phyloP scores from a whole-genome alignment of 2,888 invertebrate species.

The Brenthis hecate region DNA sequence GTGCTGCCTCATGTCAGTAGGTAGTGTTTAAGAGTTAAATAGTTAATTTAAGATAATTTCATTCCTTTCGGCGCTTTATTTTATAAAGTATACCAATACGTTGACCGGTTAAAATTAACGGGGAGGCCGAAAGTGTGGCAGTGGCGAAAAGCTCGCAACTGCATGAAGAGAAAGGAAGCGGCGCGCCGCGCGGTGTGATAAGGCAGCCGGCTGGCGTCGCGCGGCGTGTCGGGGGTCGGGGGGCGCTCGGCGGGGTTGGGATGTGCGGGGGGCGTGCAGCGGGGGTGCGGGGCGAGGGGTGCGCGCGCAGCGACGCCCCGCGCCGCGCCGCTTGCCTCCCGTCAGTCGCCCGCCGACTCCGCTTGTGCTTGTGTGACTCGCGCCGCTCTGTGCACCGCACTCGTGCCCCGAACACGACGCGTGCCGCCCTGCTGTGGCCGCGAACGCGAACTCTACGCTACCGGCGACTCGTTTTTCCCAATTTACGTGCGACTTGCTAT shows the following conservation, averaged over 20 bases:
- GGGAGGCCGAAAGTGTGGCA: slow-evolving; percentile 79
- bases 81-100: slow-evolving; percentile 46
- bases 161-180: slow-evolving; percentile 81
- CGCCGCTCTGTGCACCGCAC: slow-evolving; percentile 81
- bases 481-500: slow-evolving; percentile 79
- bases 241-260: slow-evolving; percentile 45
- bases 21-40: no score
- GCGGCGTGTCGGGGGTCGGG: slow-evolving; percentile 48
- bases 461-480: slow-evolving; percentile 79
- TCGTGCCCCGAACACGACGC: slow-evolving; percentile 81
- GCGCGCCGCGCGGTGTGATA: slow-evolving; percentile 77
- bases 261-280: slow-evolving; percentile 50
- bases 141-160: slow-evolving; percentile 81
- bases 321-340: slow-evolving; percentile 73
- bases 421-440: slow-evolving; percentile 82
- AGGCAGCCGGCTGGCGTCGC: slow-evolving; percentile 74
- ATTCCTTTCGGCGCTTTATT: not conserved
- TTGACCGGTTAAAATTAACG: slow-evolving; percentile 70
- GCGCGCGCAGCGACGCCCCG: slow-evolving; percentile 76
- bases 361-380: slow-evolving; percentile 83
- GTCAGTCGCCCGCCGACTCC: slow-evolving; percentile 84
- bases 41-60: no score
- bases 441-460: slow-evolving; percentile 84
- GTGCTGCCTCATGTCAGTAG: no score
- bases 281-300: slow-evolving; percentile 59